These are phyloP conservation scores for Arrhamphus sclerolepis DNA, from an alignment of 2,797 vertebrate species.

Conservation along the genomic window DNA sequence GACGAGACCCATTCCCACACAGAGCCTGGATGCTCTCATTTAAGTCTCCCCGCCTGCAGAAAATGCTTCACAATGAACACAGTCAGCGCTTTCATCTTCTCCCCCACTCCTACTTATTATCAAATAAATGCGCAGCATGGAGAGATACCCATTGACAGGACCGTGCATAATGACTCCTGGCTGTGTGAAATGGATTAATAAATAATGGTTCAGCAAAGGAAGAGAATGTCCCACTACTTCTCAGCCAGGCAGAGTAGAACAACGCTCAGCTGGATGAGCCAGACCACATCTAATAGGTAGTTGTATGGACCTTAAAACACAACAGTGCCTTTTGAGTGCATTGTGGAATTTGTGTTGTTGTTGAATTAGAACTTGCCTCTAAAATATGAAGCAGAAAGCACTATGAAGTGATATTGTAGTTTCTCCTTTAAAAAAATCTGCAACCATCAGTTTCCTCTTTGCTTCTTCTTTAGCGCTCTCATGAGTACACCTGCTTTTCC, in stretches of 20 bases:
- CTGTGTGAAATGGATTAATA: conserved; percentile 85
- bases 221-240: conserved; percentile 64
- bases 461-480: conserved; percentile 45
- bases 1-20: conserved; percentile 82
- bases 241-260: conserved; percentile 61
- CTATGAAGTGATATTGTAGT: conserved; percentile 31
- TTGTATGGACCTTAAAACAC: conserved; percentile 60
- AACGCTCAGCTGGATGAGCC: conserved; percentile 48
- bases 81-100: conserved; percentile 81
- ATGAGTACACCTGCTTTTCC: conserved; percentile 36
- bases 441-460: too few relatives aligned
- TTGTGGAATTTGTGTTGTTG: conserved; percentile 41
- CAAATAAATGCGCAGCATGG: conserved; percentile 79
- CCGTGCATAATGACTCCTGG: conserved; percentile 83
- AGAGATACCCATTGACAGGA: conserved; percentile 83
- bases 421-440: too few relatives aligned
- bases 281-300: conserved; percentile 59
- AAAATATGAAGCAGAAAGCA: conserved; percentile 56
- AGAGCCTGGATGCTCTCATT: conserved; percentile 76
- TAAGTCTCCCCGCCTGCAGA: conserved; percentile 76
- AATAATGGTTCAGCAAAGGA: conserved; percentile 76
- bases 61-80: conserved; percentile 77
- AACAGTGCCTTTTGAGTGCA: conserved; percentile 15
- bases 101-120: conserved; percentile 82
- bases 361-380: conserved; percentile 53